Base-by-base conservation (phyloP, 1,140 invertebrate genomes). In the Drosophila azteca region DNA sequence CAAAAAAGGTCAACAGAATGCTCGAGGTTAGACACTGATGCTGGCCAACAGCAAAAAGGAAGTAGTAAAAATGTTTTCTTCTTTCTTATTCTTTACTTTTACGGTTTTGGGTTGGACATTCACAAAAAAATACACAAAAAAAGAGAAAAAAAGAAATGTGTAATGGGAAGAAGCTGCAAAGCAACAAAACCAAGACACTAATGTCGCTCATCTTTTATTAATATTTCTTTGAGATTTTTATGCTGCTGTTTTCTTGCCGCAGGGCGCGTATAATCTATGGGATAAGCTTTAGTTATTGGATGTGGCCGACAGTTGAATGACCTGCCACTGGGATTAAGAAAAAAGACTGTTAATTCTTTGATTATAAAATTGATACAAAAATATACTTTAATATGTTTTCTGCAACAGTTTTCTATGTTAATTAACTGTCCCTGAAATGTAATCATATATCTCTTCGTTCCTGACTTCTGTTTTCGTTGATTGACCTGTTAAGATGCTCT, bases 151-250 rank as follows among this genome's bases (percentile, higher is more conserved):
- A 20, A 26, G 15, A 54, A 52, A 35, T 57, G 46, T 43, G 61
- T 75, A 75, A 66, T 65, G 71, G 71, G 54, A 29, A 20, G 65
- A 39, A 22, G 35, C 46, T 44, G 59, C 51, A 52, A 39, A 39
- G 63, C 55, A 29, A 44, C 70, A 49, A 84, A 78, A 76, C 63
- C 74, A 73, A 79, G 70, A 77, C 83, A 88, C 84, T 87, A 87
- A 87, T 87, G 75, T 87, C 67, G 83, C 83, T 88, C 83, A 87
- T 87, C 83, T 87, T 87, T 87, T 87, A 88, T 87, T 87, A 88
- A 88, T 88, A 88, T 83, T 87, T 87, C 79, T 87, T 82, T 52
- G 67, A 79, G 83, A 88, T 87, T 88, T 87, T 88, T 82, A 78
- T 72, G 62, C 57, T 58, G 46, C 46, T 71, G 74, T 75, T 17